These are phyloP conservation scores for Brassicogethes aeneus DNA, from an alignment of 2,888 invertebrate species.

Conservation along the genomic window DNA sequence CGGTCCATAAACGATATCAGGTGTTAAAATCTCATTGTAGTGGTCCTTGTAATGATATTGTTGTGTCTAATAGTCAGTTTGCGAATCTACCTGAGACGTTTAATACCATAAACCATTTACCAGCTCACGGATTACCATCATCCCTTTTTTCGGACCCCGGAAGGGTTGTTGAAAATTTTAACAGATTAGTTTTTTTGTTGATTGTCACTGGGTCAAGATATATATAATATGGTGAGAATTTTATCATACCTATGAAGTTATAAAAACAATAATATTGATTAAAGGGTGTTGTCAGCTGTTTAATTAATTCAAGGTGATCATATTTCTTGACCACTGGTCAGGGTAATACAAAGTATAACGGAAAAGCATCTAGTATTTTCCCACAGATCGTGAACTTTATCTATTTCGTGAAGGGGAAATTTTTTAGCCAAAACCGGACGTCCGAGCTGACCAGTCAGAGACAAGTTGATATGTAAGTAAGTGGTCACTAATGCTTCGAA, in stretches of 20 bases:
- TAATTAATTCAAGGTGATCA: slow-evolving; percentile 5
- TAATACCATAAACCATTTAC: background rate
- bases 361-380: slow-evolving; percentile 15
- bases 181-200: too few species aligned
- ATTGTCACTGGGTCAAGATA: too few species aligned
- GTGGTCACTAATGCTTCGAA: slow-evolving; percentile 25
- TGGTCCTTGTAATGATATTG: slow-evolving; percentile 31
- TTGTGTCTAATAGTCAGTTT: slow-evolving; percentile 18
- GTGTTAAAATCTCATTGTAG: slow-evolving; percentile 27
- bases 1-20: slow-evolving; percentile 18
- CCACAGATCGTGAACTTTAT: slow-evolving; percentile 17
- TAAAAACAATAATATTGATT: too few species aligned
- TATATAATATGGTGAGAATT: too few species aligned
- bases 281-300: background rate
- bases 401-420: slow-evolving; percentile 18
- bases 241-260: too few species aligned
- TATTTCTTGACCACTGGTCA: slow-evolving; percentile 12
- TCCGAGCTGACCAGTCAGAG: slow-evolving; percentile 21
- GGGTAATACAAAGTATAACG: background rate
- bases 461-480: slow-evolving; percentile 12
- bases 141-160: background rate
- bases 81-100: slow-evolving; percentile 22
- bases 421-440: slow-evolving; percentile 17
- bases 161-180: too few species aligned
- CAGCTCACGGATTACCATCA: background rate